Evolutionary conservation across 2,797 vertebrate genomes (phyloP), one percentile per base, ranked within the genome.

Genomic region (Pseudocheirus occidentalis): DNA sequence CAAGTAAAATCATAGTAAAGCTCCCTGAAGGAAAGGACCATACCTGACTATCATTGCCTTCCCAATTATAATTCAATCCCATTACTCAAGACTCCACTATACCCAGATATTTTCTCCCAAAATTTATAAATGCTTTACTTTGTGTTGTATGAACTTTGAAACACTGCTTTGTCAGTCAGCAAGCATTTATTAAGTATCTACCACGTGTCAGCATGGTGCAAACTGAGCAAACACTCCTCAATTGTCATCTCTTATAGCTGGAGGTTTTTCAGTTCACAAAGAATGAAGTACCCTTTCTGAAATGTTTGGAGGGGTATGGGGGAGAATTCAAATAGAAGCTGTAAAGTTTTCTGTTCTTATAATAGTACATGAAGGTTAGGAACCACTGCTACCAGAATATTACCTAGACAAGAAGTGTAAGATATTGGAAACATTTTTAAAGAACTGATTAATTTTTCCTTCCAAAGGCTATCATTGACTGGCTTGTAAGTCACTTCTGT

Each of bases 381-480:
- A 94, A 58, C 5, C 56, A 89, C 53, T 46, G 4, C 73, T 90
- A 0, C 95, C 29, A 59, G 29, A 29, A 62, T 93, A 95, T 95
- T 93, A 92, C 93, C 55, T 95, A 59, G 93, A 50, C 81, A 54
- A 73, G 50, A 90, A 92, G 50, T 28, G 90, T 50, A 94, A 93
- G 94, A 91, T 93, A 96, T 62, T 90, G 11, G 46, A 94, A 50
- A 73, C 11, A 46, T 94, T 95, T 95, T 93, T 93, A 5, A 95
- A 95, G 90, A 95, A 55, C 91, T 93, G 92, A 21, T 96, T 93
- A 54, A 57, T 96, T 96, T 97, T 97, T 96, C 90, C 94, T 90
- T 31, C 92, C 5, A 93, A 90, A 92, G 55, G 55, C 90, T 95
- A 92, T 89, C 56, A 73, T 81, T 81, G 46, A 90, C 55, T 93